phyloP scores from a whole-genome alignment of 2,797 vertebrate genomes.

The Distichodus sexfasciatus region DNA sequence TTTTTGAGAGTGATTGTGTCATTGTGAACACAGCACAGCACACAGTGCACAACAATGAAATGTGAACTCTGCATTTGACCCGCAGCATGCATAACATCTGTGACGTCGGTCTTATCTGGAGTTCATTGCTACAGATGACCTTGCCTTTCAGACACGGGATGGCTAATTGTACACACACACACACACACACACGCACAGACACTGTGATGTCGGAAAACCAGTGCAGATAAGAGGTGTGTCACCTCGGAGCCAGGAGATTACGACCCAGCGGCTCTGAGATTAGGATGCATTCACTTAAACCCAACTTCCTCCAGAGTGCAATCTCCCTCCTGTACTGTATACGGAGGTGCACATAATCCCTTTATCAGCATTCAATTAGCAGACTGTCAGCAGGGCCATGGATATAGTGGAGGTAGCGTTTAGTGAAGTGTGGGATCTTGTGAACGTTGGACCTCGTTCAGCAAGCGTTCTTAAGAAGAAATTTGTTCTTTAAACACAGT shows the following conservation, averaged over 20 bases:
- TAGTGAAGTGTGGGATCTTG: constrained; percentile 30
- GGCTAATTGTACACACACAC: constrained; percentile 26
- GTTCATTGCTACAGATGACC: constrained; percentile 24
- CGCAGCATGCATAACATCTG: constrained; percentile 16
- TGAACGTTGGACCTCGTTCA: too few relatives aligned
- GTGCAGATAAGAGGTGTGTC: constrained; percentile 26
- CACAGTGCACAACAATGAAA: too few relatives aligned
- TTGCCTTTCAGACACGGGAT: not conserved
- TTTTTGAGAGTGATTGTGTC: too few relatives aligned
- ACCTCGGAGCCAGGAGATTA: constrained; percentile 17
- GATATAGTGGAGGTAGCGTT: constrained; percentile 36
- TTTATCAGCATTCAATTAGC: constrained; percentile 47
- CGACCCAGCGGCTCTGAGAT: constrained; percentile 22
- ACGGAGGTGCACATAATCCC: constrained; percentile 45
- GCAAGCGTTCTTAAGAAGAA: too few relatives aligned
- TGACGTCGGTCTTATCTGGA: constrained; percentile 9
- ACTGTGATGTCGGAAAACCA: constrained; percentile 19
- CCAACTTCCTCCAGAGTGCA: constrained; percentile 36
- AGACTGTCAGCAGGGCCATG: constrained; percentile 35
- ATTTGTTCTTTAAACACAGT: too few relatives aligned
- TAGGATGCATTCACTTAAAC: constrained; percentile 43
- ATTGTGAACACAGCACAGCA: too few relatives aligned
- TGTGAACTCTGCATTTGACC: too few relatives aligned
- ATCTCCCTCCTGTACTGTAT: constrained; percentile 33
- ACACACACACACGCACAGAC: too few relatives aligned